These are phyloP conservation scores for Ylistrum balloti DNA, from an alignment of 1,140 invertebrate species.

Conservation along the genomic window DNA sequence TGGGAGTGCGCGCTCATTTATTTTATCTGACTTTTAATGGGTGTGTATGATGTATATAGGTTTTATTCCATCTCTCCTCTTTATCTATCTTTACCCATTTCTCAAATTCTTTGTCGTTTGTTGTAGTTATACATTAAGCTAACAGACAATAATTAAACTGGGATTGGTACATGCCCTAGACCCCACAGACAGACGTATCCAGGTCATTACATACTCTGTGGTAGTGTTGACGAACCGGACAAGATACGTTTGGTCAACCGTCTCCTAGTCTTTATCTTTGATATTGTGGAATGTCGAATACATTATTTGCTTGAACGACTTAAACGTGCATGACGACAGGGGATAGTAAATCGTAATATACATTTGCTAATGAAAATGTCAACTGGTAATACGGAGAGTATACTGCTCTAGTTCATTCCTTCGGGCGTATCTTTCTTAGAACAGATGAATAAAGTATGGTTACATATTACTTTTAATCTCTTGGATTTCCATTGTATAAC, in stretches of 20 bases:
- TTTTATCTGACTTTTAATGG: no score
- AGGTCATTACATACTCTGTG: neutral
- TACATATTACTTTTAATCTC: neutral
- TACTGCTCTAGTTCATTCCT: neutral
- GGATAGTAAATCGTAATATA: neutral
- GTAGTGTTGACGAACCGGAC: neutral
- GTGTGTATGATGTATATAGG: no score
- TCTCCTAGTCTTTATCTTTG: neutral
- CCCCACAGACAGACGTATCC: neutral
- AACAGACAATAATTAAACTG: no score
- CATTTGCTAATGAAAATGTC: neutral
- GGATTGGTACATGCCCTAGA: neutral
- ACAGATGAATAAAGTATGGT: neutral
- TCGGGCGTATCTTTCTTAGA: neutral
- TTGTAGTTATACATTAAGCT: no score
- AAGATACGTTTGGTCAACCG: neutral
- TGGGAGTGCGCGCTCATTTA: neutral
- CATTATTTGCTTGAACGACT: neutral
- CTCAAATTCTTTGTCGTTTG: no score
- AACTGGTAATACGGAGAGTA: neutral
- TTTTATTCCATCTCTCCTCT: no score
- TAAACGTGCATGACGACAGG: neutral
- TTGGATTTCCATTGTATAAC: neutral
- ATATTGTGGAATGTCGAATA: neutral
- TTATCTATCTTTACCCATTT: no score